These are phyloP conservation scores for Drosophila teissieri DNA, from an alignment of 1,140 invertebrate species.

Conservation along the genomic window DNA sequence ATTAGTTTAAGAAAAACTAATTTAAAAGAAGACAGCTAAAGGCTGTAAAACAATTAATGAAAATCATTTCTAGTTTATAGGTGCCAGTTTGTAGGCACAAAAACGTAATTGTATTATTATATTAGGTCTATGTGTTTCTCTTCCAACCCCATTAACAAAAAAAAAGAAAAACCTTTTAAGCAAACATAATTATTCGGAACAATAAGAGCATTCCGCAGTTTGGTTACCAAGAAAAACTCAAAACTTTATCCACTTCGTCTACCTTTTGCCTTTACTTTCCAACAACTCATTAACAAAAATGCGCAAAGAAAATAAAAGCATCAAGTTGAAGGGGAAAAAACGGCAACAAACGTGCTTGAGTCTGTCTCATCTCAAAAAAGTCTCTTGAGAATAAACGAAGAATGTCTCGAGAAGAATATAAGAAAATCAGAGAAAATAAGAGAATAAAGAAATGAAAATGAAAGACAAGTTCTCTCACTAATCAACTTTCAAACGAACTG, in stretches of 20 bases:
- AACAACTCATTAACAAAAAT: constrained; percentile 67
- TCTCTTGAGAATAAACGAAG: constrained; percentile 48
- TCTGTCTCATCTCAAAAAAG: constrained; percentile 14
- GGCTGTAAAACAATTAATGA: neutral
- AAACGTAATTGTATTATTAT: too few relatives aligned
- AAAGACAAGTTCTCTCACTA: constrained; percentile 51
- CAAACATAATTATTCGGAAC: too few relatives aligned
- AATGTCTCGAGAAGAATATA: constrained; percentile 32
- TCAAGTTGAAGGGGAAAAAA: constrained; percentile 24
- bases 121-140: too few relatives aligned
- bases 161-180: too few relatives aligned
- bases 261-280: constrained; percentile 12
- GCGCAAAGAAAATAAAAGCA: constrained; percentile 47
- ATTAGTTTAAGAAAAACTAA: neutral
- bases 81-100: too few relatives aligned
- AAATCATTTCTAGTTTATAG: too few relatives aligned
- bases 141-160: too few relatives aligned
- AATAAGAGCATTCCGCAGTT: constrained; percentile 20
- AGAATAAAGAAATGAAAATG: constrained; percentile 19
- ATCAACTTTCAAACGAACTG: constrained; percentile 61
- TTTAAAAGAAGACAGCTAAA: neutral
- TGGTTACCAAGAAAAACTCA: constrained; percentile 12
- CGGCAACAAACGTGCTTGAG: constrained; percentile 33
- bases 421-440: too few relatives aligned
- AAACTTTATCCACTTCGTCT: constrained; percentile 34